Conservation (phyloP, 2,797 vertebrate genomes). For the Xenentodon cancila region DNA sequence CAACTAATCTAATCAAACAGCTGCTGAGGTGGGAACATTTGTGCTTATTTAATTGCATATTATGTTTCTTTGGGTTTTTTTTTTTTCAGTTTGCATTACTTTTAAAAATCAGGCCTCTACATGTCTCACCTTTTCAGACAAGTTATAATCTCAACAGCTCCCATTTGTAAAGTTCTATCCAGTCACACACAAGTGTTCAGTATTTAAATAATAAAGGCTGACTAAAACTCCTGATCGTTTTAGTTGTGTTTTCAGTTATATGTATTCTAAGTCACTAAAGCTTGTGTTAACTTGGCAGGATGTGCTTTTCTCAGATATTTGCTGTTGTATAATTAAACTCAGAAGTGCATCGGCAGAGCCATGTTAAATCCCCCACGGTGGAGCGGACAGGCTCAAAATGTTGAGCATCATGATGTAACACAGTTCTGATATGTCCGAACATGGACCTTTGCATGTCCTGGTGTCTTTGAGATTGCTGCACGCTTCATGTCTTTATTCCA, state of each 20-base stretch:
- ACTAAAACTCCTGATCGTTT: neutral
- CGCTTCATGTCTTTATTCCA: too few relatives aligned
- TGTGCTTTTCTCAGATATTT: neutral
- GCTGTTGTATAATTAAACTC: neutral
- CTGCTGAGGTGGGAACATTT: neutral
- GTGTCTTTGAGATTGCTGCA: too few relatives aligned
- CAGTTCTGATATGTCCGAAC: too few relatives aligned
- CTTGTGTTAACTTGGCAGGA: too few relatives aligned
- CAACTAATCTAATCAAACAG: slow-evolving; percentile 2
- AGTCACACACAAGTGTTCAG: neutral
- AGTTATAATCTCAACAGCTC: neutral
- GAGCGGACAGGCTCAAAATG: too few relatives aligned
- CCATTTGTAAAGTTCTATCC: slow-evolving; percentile 1
- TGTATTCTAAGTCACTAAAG: neutral
- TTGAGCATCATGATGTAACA: too few relatives aligned
- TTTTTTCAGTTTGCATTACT: neutral
- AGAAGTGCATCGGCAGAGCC: neutral
- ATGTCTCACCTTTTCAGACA: neutral
- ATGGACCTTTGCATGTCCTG: too few relatives aligned
- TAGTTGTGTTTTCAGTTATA: too few relatives aligned
- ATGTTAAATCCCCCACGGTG: too few relatives aligned
- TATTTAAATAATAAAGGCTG: neutral
- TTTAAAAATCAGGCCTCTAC: neutral
- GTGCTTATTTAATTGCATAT: too few relatives aligned
- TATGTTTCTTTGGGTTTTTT: neutral